Evolutionary conservation across 2,888 invertebrate species (phyloP).

Genomic region (Dione vanillae): DNA sequence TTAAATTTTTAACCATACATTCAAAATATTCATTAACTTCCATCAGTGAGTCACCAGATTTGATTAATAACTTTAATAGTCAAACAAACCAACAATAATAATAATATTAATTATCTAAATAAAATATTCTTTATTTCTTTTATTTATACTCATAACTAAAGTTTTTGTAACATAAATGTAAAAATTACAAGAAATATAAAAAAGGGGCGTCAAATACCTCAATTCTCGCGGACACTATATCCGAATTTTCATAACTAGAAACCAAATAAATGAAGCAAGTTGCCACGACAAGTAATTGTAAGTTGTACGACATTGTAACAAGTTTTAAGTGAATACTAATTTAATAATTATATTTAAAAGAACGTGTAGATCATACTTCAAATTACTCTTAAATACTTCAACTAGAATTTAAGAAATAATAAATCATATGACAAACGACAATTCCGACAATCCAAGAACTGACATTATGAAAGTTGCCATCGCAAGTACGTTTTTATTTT

Average conservation of each 20-base stretch:
- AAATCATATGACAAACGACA: slow-evolving; percentile 5
- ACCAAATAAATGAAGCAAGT: slow-evolving; percentile 53
- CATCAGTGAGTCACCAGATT: background rate
- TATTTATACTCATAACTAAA: background rate
- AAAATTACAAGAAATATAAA: background rate
- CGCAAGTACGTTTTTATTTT: background rate
- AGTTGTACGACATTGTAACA: slow-evolving; percentile 53
- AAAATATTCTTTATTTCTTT: too few species aligned
- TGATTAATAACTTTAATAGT: too few species aligned
- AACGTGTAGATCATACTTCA: background rate
- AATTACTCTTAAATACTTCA: background rate
- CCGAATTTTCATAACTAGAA: slow-evolving; percentile 61
- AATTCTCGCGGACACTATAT: slow-evolving; percentile 73
- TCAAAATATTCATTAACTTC: background rate
- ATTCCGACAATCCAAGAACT: slow-evolving; percentile 1
- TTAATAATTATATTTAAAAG: background rate
- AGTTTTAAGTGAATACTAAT: background rate
- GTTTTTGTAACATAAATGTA: background rate
- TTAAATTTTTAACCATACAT: too few species aligned
- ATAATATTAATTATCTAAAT: too few species aligned
- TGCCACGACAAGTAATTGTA: slow-evolving; percentile 47
- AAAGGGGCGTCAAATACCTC: slow-evolving; percentile 61
- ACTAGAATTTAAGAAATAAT: background rate
- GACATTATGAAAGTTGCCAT: background rate
- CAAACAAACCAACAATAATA: too few species aligned